Percentiles rank a stretch among this genome's conserved stretches.
phyloP scores from a whole-genome alignment of 2,888 invertebrate species.

The Lepidochitona cinerea region DNA sequence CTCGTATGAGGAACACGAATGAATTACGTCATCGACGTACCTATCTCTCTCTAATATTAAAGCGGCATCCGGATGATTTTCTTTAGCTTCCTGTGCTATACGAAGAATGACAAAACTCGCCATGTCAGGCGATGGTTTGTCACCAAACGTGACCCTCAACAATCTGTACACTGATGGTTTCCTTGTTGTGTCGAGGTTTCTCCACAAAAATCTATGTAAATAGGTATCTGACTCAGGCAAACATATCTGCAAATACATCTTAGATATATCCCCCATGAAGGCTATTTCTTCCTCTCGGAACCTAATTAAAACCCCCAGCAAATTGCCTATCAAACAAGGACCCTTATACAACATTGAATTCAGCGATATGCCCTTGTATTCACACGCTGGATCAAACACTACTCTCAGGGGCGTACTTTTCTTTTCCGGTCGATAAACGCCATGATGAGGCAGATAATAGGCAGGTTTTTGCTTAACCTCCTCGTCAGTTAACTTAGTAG shows the following conservation, averaged over 20 bases:
- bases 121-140: conserved; percentile 5
- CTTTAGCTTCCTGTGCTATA: conserved; percentile 7
- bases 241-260: conserved; percentile 6
- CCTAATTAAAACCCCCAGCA: background rate
- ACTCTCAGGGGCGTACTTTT: no score
- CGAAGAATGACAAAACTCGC: conserved; percentile 15
- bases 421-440: conserved; percentile 17
- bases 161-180: conserved; percentile 3
- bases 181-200: conserved; percentile 1
- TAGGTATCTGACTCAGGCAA: background rate
- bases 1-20: no score
- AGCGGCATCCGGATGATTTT: conserved; percentile 9
- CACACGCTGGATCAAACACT: conserved; percentile 15
- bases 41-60: conserved; percentile 12
- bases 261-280: conserved; percentile 15
- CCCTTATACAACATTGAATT: background rate
- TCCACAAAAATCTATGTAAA: conserved; percentile 15
- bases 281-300: conserved; percentile 11
- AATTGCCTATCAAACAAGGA: conserved; percentile 9
- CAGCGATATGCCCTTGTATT: conserved; percentile 3
- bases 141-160: conserved; percentile 4
- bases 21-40: conserved; percentile 18
- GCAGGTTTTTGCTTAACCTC: background rate
- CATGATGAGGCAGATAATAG: conserved; percentile 19
- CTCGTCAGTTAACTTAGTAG: background rate